These are phyloP conservation scores for Meganola albula DNA, from an alignment of 2,888 invertebrate genomes.

Conservation along the genomic window DNA sequence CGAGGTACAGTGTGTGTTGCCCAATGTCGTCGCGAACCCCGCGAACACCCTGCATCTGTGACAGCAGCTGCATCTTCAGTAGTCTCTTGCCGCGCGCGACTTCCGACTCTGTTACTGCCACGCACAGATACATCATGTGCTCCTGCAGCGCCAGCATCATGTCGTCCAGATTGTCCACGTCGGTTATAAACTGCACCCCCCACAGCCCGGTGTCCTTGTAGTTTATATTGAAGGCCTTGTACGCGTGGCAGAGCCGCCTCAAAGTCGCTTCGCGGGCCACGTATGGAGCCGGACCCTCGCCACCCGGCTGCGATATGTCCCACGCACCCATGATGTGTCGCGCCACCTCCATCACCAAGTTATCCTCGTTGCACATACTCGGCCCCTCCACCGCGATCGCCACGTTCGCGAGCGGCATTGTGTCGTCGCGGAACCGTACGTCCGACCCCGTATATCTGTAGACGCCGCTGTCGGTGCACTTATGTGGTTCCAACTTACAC, in stretches of 20 bases:
- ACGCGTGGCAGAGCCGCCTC: conserved; percentile 87
- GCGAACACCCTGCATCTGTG: conserved; percentile 91
- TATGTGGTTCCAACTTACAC: conserved; percentile 76
- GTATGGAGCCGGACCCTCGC: conserved; percentile 86
- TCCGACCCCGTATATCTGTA: conserved; percentile 94
- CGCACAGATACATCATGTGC: conserved; percentile 92
- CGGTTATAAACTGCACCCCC: conserved; percentile 90
- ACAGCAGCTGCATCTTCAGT: conserved; percentile 91
- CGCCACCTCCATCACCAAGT: conserved; percentile 95
- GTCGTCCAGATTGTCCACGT: conserved; percentile 82
- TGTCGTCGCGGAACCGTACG: conserved; percentile 91
- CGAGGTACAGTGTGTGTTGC: conserved; percentile 94
- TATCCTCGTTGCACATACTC: conserved; percentile 93
- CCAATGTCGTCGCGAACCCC: conserved; percentile 97
- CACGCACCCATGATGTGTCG: conserved; percentile 93
- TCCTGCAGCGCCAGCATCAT: conserved; percentile 84
- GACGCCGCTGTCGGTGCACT: conserved; percentile 50
- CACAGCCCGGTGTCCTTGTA: conserved; percentile 98
- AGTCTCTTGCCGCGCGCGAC: conserved; percentile 93
- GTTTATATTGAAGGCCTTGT: conserved; percentile 96
- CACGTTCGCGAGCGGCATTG: conserved; percentile 91
- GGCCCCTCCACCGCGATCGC: conserved; percentile 95
- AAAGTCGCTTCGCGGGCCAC: conserved; percentile 85
- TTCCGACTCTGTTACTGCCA: conserved; percentile 89
- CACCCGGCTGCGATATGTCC: conserved; percentile 92